Base-by-base conservation (phyloP, 2,113 vertebrate species). In the Protomyctophum bolini region DNA sequence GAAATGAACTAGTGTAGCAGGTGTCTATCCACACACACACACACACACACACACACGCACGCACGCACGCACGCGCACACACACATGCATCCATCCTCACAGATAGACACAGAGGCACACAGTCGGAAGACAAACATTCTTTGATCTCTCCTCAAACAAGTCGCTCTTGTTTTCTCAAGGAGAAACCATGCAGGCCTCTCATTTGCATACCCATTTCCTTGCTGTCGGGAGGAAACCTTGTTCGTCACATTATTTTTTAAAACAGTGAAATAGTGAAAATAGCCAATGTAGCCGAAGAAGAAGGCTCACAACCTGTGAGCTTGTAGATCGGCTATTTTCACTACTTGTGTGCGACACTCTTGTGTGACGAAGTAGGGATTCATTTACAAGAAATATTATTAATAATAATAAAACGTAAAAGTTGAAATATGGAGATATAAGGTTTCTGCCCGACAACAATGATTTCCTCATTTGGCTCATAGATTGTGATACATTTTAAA, bases 91-190 rank as follows among this genome's bases (percentile, higher is more conserved):
- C 46, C 60, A 79, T 63, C 15, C 41, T 55, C 64, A 81, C 67
- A 60, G 33, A n/a, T 7, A 49, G 10, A 41, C 60, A 57, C 67
- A 55, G 62, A 50, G 8, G 15, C 63, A 72, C 57, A 58, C 28
- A 48, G 51, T 45, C 21, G 63, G 21, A 68, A 63, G 70, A 73
- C 66, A 80, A 71, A 81, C 76, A 73, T 0, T 48, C 75, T 89
- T 90, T 91, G 88, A 88, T 87, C 80, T 86, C n/a, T 8, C 48
- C 63, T 71, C 70, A 75, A 86, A 83, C 78, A 72, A 63, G 62
- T 63, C 60, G 50, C 61, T 71, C 73, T 67, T 76, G 68, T 75
- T 85, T 72, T 81, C 79, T 81, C 61, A 72, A 69, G 69, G 76
- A 79, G 70, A 84, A 82, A n/a, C n/a, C n/a, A n/a, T n/a, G 68